Base-by-base conservation (phyloP, 53 echinoderm and acorn worm genomes). In the Astropecten irregularis region DNA sequence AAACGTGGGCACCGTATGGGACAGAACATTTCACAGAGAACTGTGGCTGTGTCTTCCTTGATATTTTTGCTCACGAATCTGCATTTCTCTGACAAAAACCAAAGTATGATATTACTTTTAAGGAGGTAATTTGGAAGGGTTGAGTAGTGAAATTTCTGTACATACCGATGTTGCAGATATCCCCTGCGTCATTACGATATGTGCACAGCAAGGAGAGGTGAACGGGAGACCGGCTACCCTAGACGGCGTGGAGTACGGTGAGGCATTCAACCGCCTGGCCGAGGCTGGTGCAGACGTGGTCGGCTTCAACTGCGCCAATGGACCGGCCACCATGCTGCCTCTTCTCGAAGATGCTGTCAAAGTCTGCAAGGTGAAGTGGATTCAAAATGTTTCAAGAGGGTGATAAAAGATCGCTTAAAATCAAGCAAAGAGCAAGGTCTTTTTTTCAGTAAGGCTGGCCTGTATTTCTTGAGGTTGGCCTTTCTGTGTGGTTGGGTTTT, bases 251-350 rank as follows among this genome's bases (percentile, higher is more conserved):
- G 90, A 77, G 52, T n/a, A 85, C 23, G 62, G 62, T 16, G 91
- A 95, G 29, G 95, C 95, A 25, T 54, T 90, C 36, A 90, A 90
- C 36, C 56, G 64, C 40, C 57, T 95, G 48, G 83, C 31, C 25
- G 84, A 84, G 34, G 88, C 92, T 10, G 92, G 88, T 16, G 92
- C 88, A 47, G 88, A 81, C 52, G 92, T 89, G 19, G 85, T 92
- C 9, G 92, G 88, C 1, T 56, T 85, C 6, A 89, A 89, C 82
- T 89, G 89, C 69, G 40, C 74, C 13, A 82, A 82, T 3, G 93
- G 93, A 28, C 90, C 90, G 10, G 71, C 69, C 9, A 90, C 93
- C 7, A 84, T 90, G 47, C 57, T 93, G 33, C 85, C 88, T 0
- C 34, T 84, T 5, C 13, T 90, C 18, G 84, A 88, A 35, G 68